Percentiles rank a stretch among this genome's conserved stretches.
Conservation (phyloP, 2,113 vertebrate genomes). For the Miniopterus natalensis region DNA sequence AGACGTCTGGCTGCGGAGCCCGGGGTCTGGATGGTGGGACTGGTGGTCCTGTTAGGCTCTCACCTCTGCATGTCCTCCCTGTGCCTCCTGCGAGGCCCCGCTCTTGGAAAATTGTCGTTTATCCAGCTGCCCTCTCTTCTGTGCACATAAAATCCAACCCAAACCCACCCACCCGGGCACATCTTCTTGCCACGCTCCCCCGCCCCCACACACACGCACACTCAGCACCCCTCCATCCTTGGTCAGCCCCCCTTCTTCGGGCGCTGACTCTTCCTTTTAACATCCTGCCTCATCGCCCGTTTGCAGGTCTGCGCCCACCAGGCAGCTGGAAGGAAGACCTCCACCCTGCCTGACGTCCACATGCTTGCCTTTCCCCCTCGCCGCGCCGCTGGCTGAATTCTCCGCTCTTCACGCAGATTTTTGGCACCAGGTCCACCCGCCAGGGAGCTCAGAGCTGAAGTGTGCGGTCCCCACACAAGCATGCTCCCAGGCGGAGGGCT, state of each 20-base stretch:
- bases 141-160: neutral
- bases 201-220: neutral
- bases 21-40: fast-evolving
- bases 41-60: fast-evolving
- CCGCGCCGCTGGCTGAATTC: neutral
- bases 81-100: neutral
- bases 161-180: fast-evolving
- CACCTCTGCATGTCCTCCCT: fast-evolving
- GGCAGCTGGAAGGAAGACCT: neutral
- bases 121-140: neutral
- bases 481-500: fast-evolving
- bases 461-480: fast-evolving
- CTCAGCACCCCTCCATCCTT: neutral
- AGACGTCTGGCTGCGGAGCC: neutral
- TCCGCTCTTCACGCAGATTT: fast-evolving
- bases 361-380: neutral
- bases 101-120: neutral
- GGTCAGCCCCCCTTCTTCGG: neutral
- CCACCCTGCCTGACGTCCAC: neutral
- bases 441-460: neutral
- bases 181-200: fast-evolving
- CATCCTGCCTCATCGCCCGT: fast-evolving
- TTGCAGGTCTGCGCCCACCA: neutral
- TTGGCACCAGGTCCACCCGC: neutral
- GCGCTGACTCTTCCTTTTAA: neutral